phyloP scores from a whole-genome alignment of 2,888 invertebrate species.

The Ernsta delagoae region DNA sequence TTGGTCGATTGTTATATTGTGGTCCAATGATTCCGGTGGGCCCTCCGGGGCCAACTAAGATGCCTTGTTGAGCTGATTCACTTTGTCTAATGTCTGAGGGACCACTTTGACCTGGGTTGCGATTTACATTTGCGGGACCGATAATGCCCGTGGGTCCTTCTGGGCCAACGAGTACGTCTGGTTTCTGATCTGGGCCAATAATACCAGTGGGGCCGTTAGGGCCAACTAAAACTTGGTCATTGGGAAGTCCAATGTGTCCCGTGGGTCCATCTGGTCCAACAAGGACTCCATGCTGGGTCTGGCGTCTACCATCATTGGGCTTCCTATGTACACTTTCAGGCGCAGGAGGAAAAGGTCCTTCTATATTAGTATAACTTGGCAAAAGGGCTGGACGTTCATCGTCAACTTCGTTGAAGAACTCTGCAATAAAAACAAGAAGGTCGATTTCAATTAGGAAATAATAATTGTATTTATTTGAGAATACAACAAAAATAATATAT shows the following conservation, averaged over 20 bases:
- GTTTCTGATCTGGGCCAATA: constrained; percentile 45
- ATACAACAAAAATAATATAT: background rate
- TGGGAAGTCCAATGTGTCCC: constrained; percentile 55
- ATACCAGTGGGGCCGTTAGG: constrained; percentile 59
- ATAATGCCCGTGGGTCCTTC: constrained; percentile 58
- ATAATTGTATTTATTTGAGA: background rate
- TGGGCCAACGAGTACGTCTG: constrained; percentile 60
- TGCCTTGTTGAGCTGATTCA: constrained; percentile 49
- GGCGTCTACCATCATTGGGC: constrained; percentile 24
- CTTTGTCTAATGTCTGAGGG: constrained; percentile 52
- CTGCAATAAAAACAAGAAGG: constrained; percentile 47
- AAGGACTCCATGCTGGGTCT: constrained; percentile 34
- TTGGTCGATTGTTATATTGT: constrained; percentile 39
- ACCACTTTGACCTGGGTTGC: constrained; percentile 61
- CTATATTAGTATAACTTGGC: constrained; percentile 53
- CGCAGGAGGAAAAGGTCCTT: constrained; percentile 54
- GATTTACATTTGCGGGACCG: constrained; percentile 41
- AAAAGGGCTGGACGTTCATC: constrained; percentile 63
- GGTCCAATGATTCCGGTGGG: constrained; percentile 75
- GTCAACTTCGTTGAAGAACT: constrained; percentile 69
- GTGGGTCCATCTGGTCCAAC: constrained; percentile 63
- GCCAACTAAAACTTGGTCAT: constrained; percentile 64
- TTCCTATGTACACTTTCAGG: constrained; percentile 39
- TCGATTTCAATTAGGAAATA: background rate
- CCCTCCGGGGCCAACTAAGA: constrained; percentile 77